Evolutionary conservation across 2,888 invertebrate species (phyloP).

Genomic region (Eupithecia exiguata): DNA sequence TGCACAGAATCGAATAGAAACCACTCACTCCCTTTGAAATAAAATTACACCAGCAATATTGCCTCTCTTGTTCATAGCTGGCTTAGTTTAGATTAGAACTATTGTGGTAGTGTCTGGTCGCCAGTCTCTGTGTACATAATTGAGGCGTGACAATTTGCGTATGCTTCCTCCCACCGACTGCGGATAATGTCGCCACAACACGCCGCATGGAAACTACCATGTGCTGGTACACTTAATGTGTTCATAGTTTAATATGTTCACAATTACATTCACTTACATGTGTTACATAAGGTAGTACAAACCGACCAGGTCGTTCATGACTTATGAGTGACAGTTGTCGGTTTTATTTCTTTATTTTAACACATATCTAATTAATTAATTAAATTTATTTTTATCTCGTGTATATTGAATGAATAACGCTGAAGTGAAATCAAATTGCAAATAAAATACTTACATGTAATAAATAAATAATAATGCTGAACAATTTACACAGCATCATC

Average conservation of each 20-base stretch:
- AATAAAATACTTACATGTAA: too few species aligned
- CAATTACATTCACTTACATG: not conserved
- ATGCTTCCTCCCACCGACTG: not conserved
- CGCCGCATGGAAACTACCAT: not conserved
- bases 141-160: constrained; percentile 7
- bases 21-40: too few species aligned
- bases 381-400: not conserved
- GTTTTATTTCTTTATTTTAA: too few species aligned
- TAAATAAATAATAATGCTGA: too few species aligned
- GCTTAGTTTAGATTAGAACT: not conserved
- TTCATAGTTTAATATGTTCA: not conserved
- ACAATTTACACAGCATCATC: too few species aligned
- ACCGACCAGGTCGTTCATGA: too few species aligned
- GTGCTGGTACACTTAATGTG: not conserved
- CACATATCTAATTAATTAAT: too few species aligned
- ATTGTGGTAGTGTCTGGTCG: not conserved
- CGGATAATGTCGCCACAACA: constrained; percentile 4
- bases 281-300: not conserved
- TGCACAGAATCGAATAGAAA: too few species aligned
- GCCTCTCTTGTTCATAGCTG: not conserved
- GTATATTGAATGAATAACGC: not conserved
- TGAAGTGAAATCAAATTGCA: not conserved
- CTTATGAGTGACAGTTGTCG: too few species aligned
- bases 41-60: not conserved
- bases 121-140: not conserved